Percentiles rank a stretch among this genome's conserved stretches.
These are phyloP conservation scores for Leptopilina clavipes DNA, from an alignment of 1,140 invertebrate species.

Conservation along the genomic window DNA sequence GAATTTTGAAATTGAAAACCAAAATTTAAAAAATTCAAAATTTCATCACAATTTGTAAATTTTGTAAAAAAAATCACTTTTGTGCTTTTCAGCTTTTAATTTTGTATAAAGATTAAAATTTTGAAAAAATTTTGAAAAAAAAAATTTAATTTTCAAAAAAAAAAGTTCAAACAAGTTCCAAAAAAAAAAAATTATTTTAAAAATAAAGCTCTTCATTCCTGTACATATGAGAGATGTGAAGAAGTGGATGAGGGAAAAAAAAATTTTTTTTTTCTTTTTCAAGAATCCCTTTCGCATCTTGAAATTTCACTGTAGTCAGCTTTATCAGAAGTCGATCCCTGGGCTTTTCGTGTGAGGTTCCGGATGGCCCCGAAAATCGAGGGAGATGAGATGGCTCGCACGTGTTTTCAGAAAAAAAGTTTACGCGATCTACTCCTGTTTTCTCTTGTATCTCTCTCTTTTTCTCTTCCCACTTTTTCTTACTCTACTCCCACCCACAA, in stretches of 20 bases:
- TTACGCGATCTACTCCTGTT: not conserved
- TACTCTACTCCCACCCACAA: not conserved
- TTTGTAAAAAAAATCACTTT: too few relatives aligned
- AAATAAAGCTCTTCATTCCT: not conserved
- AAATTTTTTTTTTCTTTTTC: not conserved
- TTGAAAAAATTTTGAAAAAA: too few relatives aligned
- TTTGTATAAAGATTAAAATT: too few relatives aligned
- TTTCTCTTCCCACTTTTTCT: too few relatives aligned
- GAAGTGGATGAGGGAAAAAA: not conserved
- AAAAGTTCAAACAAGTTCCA: too few relatives aligned
- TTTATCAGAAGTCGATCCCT: slow-evolving; percentile 25
- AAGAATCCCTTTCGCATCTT: slow-evolving; percentile 11
- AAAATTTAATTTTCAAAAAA: too few relatives aligned
- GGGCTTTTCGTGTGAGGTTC: slow-evolving; percentile 26
- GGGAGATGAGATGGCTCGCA: slow-evolving; percentile 27
- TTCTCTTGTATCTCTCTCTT: not conserved
- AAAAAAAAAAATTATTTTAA: too few relatives aligned
- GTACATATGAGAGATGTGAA: not conserved
- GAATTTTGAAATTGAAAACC: too few relatives aligned
- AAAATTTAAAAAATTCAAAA: too few relatives aligned
- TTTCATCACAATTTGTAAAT: too few relatives aligned
- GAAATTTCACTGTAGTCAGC: slow-evolving; percentile 13
- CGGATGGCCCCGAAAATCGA: not conserved
- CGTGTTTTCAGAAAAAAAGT: slow-evolving; percentile 21
- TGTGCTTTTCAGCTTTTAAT: too few relatives aligned